Base-by-base conservation (phyloP, 2,113 vertebrate species). In the Oenanthe oenanthe region DNA sequence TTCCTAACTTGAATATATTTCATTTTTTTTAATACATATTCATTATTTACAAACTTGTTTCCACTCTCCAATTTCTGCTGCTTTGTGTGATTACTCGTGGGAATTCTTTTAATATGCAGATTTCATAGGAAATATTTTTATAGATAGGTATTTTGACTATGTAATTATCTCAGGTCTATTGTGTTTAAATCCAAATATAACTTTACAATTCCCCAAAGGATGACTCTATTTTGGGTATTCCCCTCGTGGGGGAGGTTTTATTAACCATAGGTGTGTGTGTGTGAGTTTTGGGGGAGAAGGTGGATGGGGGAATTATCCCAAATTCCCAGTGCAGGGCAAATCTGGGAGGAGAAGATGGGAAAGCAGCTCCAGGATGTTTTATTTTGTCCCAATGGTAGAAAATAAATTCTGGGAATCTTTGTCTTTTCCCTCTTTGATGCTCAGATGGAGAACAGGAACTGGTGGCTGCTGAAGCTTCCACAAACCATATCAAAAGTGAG, bases 1-100 rank as follows among this genome's bases (percentile, higher is more conserved):
- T 96, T 96, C 91, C 82, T 87, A 96, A 95, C 86, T 76, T 77
- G 89, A 97, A 95, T 93, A 77, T 92, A 91, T 95, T 90, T 93
- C 79, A 50, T 82, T 92, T 81, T 48, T 86, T 95, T 54, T 79
- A 96, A 97, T 96, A 95, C 93, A 96, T 90, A 96, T 84, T 95
- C 92, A 88, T 85, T 97, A 97, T 97, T 96, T 97, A 97, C 94
- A 79, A 96, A 95, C 91, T 97, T 95, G 58, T 92, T 97, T 97
- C 95, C 86, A 91, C 94, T 94, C 85, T 89, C 74, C 89, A 81
- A 88, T 87, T 97, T 93, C 67, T 73, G 77, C 85, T 87, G 66
- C 88, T 95, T 95, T 93, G 80, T 91, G 51, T 43, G 95, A 86
- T 93, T 94, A 78, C 95, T 96, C 36, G 0, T 15, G 92, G 89